phyloP scores from a whole-genome alignment of 2,888 invertebrate genomes.

The Caenorhabditis sp. region DNA sequence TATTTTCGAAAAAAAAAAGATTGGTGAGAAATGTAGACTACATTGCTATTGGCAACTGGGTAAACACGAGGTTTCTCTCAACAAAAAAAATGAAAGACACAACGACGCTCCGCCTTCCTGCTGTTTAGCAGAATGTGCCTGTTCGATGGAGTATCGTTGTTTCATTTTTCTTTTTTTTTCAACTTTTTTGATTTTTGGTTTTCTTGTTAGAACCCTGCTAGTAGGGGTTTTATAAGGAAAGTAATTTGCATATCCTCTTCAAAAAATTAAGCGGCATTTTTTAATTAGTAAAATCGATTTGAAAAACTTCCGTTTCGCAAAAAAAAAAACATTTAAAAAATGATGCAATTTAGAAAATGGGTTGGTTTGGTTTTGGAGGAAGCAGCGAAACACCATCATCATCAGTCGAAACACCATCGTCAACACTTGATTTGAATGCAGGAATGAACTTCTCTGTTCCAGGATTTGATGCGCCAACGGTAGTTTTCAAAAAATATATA shows the following conservation, averaged over 20 bases:
- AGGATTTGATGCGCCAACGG: conserved; percentile 33
- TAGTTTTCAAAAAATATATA: conserved; percentile 11
- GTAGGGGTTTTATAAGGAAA: too few relatives aligned
- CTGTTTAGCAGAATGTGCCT: background rate
- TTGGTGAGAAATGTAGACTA: too few relatives aligned
- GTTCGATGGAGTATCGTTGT: background rate
- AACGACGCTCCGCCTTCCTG: background rate
- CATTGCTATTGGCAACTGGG: background rate
- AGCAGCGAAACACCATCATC: conserved; percentile 42
- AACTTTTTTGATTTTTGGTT: background rate
- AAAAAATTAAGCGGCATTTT: too few relatives aligned
- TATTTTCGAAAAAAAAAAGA: conserved; percentile 2
- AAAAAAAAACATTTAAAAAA: background rate
- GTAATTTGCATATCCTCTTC: too few relatives aligned
- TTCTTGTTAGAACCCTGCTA: background rate
- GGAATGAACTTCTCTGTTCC: conserved; percentile 43
- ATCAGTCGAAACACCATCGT: conserved; percentile 36
- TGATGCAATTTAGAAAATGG: conserved; percentile 34
- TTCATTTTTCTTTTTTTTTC: background rate
- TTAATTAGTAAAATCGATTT: too few relatives aligned
- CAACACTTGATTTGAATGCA: conserved; percentile 46
- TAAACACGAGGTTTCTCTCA: background rate
- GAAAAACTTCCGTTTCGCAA: too few relatives aligned
- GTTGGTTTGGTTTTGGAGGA: conserved; percentile 54
- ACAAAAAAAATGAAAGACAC: background rate